Base-by-base conservation (phyloP, 2,888 invertebrate species). In the Nebria brevicollis region DNA sequence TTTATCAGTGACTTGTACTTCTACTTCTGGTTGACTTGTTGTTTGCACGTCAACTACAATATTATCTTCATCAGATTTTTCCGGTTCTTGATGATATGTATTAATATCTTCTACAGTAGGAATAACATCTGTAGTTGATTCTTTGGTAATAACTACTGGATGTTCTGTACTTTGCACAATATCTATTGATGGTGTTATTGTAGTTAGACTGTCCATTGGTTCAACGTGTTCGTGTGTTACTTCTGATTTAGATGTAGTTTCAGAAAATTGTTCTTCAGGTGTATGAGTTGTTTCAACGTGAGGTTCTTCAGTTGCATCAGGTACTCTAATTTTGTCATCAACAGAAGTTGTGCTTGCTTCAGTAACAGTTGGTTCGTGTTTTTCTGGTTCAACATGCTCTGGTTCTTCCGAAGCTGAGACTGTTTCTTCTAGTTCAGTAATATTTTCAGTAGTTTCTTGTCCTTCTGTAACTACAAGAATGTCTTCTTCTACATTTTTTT, bases 101-200 rank as follows among this genome's bases (percentile, higher is more conserved):
- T 79, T 72, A 66, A 78, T 15, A 42, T 76, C 81, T 66, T 75
- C 75, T 64, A 54, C 4, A 54, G 11, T 54, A 11, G 54, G 54
- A 54, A 13, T 13, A 54, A 54, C 54, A 13, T 54, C 54, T 54
- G 54, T 54, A 7, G 54, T 54, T 7, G 54, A 54, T 54, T 1
- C 54, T 54, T 54, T 54, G 8, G 54, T 54, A 54, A 54, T 54
- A 8, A 54, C 77, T 41, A 78, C 70, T 68, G 41, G 66, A 15
- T 66, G 72, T 65, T 77, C 78, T 42, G 75, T 43, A 54, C 25
- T 68, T 77, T 72, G 76, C 7, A 26, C 75, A n/a, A 72, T 79
- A 74, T 26, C 82, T 82, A 83, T 75, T 82, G 83, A 78, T 77
- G 83, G 82, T 77, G 82, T 66, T 78, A 84, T 82, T 73, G 80